Conservation (phyloP, 2,888 invertebrate species). For the Clistopyga incitator region DNA sequence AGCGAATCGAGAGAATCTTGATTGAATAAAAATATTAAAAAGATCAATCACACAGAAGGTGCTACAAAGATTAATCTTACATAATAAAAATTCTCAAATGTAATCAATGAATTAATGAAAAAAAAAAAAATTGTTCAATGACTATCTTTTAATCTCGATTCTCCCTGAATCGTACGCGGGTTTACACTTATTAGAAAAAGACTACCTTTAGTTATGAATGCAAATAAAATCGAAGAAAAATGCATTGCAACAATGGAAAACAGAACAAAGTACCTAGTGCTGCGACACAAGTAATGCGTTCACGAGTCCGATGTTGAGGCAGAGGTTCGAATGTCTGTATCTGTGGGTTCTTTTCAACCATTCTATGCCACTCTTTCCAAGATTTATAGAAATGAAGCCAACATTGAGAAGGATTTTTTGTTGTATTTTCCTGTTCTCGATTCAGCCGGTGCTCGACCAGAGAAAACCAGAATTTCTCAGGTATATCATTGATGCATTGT, state of each 20-base stretch:
- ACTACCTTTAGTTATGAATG: neutral
- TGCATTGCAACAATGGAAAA: neutral
- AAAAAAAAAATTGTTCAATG: no score
- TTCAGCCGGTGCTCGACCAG: no score
- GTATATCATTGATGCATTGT: constrained; percentile 74
- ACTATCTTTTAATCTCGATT: no score
- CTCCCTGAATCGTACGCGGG: no score
- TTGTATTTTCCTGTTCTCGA: no score
- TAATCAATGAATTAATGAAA: no score
- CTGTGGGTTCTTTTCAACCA: constrained; percentile 57
- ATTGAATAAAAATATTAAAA: no score
- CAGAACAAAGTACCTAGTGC: constrained; percentile 66
- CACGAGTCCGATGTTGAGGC: constrained; percentile 53
- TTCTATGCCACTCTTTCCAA: constrained; percentile 72
- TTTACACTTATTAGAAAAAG: no score
- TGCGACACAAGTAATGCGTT: constrained; percentile 73
- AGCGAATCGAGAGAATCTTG: no score
- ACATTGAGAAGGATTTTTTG: no score
- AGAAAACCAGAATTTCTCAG: constrained; percentile 68
- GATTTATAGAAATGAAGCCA: constrained; percentile 74
- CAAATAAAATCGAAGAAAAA: neutral
- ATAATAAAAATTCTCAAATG: no score
- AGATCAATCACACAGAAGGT: neutral
- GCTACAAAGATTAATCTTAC: no score
- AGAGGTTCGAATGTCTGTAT: constrained; percentile 62